These are phyloP conservation scores for Agonopterix heracliana DNA, from an alignment of 2,888 invertebrate genomes.

Conservation along the genomic window DNA sequence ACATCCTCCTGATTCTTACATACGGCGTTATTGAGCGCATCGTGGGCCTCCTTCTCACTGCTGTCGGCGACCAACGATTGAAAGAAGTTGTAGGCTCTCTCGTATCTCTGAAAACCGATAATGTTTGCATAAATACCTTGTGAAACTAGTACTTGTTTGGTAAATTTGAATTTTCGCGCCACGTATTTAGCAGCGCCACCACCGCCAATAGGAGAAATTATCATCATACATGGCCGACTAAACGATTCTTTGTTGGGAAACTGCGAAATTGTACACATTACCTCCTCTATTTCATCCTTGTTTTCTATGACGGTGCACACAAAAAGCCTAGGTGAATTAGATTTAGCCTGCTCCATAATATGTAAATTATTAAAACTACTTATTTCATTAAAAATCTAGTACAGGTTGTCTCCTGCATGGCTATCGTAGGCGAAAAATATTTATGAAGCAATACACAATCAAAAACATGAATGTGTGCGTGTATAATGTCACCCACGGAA, in stretches of 20 bases:
- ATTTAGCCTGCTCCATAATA: conserved; percentile 77
- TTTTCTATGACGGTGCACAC: conserved; percentile 88
- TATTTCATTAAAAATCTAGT: conserved; percentile 76
- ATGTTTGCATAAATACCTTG: neutral
- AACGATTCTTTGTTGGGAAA: conserved; percentile 71
- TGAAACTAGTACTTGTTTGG: neutral
- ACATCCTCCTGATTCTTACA: conserved; percentile 96
- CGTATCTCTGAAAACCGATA: conserved; percentile 85
- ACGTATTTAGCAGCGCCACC: conserved; percentile 57
- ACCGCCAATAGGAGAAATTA: conserved; percentile 59
- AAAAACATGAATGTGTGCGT: conserved; percentile 61
- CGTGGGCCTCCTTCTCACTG: conserved; percentile 96
- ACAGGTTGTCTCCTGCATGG: conserved; percentile 78
- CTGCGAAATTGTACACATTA: conserved; percentile 75
- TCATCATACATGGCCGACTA: conserved; percentile 71
- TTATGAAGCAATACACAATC: conserved; percentile 70
- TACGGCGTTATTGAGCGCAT: conserved; percentile 91
- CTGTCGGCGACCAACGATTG: conserved; percentile 87
- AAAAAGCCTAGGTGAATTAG: conserved; percentile 84
- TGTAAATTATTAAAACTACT: conserved; percentile 65
- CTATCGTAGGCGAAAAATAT: conserved; percentile 77
- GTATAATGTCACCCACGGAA: conserved; percentile 31
- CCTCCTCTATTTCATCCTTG: conserved; percentile 94
- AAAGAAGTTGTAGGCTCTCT: conserved; percentile 87
- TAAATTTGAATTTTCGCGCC: conserved; percentile 64